Evolutionary conservation across 1,140 invertebrate species (phyloP).

Genomic region (Thrips palmi): DNA sequence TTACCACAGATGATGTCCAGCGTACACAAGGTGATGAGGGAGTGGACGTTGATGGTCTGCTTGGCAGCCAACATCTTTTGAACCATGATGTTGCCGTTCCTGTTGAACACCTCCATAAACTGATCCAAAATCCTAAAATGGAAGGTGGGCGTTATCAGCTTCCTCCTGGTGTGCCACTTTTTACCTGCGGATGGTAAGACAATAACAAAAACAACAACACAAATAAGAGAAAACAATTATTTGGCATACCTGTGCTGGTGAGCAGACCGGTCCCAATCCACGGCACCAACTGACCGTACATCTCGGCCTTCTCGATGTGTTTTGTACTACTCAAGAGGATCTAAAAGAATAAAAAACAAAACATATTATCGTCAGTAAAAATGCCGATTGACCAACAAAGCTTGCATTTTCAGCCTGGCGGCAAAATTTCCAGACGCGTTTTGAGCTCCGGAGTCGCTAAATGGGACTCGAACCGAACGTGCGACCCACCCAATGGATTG

Average conservation of each 20-base stretch:
- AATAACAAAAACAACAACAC: no score
- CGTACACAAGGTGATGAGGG: constrained; percentile 54
- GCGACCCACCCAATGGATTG: no score
- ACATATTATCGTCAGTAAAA: no score
- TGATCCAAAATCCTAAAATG: constrained; percentile 77
- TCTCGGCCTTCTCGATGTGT: constrained; percentile 49
- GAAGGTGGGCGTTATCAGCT: constrained; percentile 74
- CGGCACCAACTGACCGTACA: constrained; percentile 53
- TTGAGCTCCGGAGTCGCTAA: no score
- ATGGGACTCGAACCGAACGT: no score
- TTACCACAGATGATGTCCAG: constrained; percentile 69
- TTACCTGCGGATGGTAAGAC: no score
- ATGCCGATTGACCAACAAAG: no score
- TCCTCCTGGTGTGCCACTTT: constrained; percentile 52
- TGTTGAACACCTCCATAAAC: constrained; percentile 65
- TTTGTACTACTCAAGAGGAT: constrained; percentile 46
- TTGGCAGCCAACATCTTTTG: constrained; percentile 35
- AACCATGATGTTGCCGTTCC: constrained; percentile 47
- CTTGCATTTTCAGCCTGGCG: no score
- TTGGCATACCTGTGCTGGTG: constrained; percentile 36
- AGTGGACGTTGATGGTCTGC: constrained; percentile 45
- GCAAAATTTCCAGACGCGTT: no score
- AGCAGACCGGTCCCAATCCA: constrained; percentile 65
- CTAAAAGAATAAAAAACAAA: no score
- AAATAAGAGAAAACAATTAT: constrained; percentile 28